These are phyloP conservation scores for Lithosia quadra DNA, from an alignment of 2,888 invertebrate genomes.

Conservation along the genomic window DNA sequence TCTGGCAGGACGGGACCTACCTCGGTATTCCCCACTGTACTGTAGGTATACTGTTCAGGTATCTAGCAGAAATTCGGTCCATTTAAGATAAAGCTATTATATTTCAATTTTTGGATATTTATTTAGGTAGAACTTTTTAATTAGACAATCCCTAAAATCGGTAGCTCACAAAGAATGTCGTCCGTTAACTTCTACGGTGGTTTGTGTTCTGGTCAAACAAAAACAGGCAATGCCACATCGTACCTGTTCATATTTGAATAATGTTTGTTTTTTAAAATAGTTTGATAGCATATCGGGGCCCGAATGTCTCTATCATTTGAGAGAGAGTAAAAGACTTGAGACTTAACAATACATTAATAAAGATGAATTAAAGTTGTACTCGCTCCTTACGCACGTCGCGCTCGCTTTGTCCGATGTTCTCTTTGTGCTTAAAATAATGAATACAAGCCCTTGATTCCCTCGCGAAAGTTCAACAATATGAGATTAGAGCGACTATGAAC, in stretches of 20 bases:
- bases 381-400: background rate
- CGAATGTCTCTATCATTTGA: background rate
- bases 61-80: background rate
- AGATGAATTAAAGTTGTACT: background rate
- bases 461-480: conserved; percentile 1
- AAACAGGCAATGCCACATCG: too few relatives aligned
- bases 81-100: background rate
- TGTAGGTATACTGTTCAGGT: background rate
- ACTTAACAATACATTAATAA: background rate
- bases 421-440: background rate
- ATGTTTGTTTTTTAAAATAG: too few relatives aligned
- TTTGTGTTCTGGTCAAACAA: too few relatives aligned
- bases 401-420: background rate
- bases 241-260: too few relatives aligned
- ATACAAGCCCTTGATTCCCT: background rate
- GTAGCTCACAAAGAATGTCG: background rate
- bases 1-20: conserved; percentile 28
- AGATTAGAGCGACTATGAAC: background rate
- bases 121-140: background rate
- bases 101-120: background rate
- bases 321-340: background rate
- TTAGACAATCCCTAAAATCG: background rate
- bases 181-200: too few relatives aligned
- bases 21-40: background rate
- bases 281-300: too few relatives aligned